phyloP scores from a whole-genome alignment of 2,113 vertebrate species.

The Etheostoma spectabile region DNA sequence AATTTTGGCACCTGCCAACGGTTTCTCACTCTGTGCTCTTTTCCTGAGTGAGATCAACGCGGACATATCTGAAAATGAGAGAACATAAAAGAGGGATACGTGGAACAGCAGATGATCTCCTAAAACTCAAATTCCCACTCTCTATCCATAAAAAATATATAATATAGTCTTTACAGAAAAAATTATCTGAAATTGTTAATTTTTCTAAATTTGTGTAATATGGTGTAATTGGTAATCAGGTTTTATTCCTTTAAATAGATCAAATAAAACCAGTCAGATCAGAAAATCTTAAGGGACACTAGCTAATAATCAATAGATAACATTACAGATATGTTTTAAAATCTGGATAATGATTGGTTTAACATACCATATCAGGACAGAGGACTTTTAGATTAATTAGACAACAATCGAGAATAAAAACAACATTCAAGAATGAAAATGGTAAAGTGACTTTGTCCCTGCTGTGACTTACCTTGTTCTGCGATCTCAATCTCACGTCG shows the following conservation, averaged over 20 bases:
- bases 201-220: neutral
- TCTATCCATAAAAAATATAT: neutral
- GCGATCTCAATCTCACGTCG: conserved; percentile 96
- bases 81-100: conserved; percentile 2
- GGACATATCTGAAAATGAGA: conserved; percentile 91
- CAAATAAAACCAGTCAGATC: neutral
- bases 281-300: neutral
- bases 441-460: neutral
- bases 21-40: conserved; percentile 98
- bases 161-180: neutral
- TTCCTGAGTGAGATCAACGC: conserved; percentile 98
- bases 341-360: neutral
- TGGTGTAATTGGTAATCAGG: neutral
- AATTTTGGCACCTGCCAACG: conserved; percentile 96
- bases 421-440: neutral
- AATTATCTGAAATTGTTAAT: neutral
- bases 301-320: neutral
- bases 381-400: neutral
- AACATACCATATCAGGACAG: neutral
- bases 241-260: neutral
- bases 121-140: neutral
- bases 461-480: conserved; percentile 87
- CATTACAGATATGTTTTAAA: neutral
- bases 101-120: conserved; percentile 11
- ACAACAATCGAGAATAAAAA: neutral